Base-by-base conservation (phyloP, 2,888 invertebrate species). In the Amblyjoppa proteus region DNA sequence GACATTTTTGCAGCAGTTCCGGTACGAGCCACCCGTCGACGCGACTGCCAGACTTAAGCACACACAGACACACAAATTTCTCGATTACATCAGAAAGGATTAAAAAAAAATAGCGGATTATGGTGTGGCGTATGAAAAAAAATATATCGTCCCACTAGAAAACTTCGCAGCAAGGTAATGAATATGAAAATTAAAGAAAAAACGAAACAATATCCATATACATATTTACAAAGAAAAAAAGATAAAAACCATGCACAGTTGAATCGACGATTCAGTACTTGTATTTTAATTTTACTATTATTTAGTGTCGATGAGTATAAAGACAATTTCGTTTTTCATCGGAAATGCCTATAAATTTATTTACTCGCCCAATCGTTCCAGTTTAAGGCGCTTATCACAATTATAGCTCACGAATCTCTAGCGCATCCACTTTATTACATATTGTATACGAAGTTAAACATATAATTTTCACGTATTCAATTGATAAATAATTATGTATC, bases 81-180 rank as follows among this genome's bases (percentile, higher is more conserved):
- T 77, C 45, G n/a, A 68, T 78, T 77, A 75, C 49, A 64, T 61
- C 53, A 64, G 20, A 38, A 70, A 38, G 34, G 49, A 71, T 61
- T 13, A 41, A 25, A 45, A 69, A 69, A 51, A 28, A 49, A 34
- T 70, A 71, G 76, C 66, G 71, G 80, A 71, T 56, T 70, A 66
- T 66, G 64, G 56, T 61, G 41, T 9, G 61, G 77, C 61, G 73
- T 51, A 78, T 64, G 77, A 81, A 77, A 73, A 73, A 77, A 56
- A 68, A 61, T 77, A 13, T 13, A 2, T 71, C 56, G 69, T 38
- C 38, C 11, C 81, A 41, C 64, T 68, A 69, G 58, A 79, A 80
- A 79, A 84, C 73, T 70, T 75, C 45, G 68, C 78, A 76, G 53
- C 58, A 76, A 74, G 81, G 74, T 79, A 81, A 81, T 38, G 70